Evolutionary conservation across 2,797 vertebrate species (phyloP), one percentile per base, ranked within the genome.

Genomic region (Strix occidentalis): DNA sequence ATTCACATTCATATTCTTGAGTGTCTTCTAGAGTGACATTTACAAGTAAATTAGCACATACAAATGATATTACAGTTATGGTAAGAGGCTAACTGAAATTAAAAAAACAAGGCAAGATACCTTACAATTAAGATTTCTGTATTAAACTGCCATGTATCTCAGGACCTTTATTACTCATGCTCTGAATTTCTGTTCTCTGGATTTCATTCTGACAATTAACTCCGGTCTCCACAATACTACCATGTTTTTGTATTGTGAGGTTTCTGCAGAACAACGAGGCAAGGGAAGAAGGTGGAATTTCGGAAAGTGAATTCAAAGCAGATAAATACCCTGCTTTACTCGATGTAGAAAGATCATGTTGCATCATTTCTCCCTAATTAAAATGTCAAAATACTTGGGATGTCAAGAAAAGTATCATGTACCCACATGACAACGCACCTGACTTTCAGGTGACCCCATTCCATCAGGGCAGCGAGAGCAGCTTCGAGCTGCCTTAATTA

Each of bases 41-140:
- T 92, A 92, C 89, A 94, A 96, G 60, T 93, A 95, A 96, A 97
- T 90, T 93, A 94, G 77, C 76, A 84, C 39, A 76, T 28, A 92
- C 68, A 94, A 89, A 94, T 29, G 53, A 86, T 78, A 88, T 23
- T 84, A 82, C 35, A 81, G 72, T 72, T 91, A 87, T 1, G 16
- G 48, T 51, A 90, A 88, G 84, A 85, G 89, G 79, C 57, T 91
- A 94, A 84, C 69, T 37, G 60, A 87, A 87, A 72, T 46, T 8
- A 35, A 51, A 21, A 46, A 68, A 56, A 89, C 58, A 77, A 25
- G 21, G 51, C 21, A 74, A 85, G 51, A 74, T 53, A 95, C 50
- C 48, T 90, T 64, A 86, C 75, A 89, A 80, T 75, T 89, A 84
- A 87, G 65, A 92, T 89, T 93, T 68, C 48, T 90, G n/a, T 93